phyloP scores from a whole-genome alignment of 2,113 vertebrate species.

The Anolis sagrei region DNA sequence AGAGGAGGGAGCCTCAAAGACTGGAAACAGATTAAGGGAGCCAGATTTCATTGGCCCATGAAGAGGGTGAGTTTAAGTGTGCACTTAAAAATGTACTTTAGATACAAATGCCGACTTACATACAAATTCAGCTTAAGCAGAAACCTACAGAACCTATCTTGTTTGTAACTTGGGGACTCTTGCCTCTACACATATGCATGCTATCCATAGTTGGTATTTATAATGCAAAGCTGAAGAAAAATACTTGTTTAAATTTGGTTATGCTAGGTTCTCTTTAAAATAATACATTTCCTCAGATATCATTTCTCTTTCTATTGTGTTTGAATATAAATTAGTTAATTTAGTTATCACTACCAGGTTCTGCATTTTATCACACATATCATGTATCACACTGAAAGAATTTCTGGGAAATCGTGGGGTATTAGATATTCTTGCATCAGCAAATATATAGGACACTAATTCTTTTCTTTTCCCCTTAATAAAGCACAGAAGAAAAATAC shows the following conservation, averaged over 20 bases:
- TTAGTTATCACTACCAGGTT: background rate
- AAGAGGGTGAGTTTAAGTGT: no score
- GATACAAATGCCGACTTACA: no score
- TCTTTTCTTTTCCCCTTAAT: background rate
- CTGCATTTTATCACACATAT: background rate
- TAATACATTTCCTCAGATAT: background rate
- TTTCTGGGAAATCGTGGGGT: background rate
- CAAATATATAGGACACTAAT: background rate
- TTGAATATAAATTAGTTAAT: background rate
- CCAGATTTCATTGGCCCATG: no score
- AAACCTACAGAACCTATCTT: no score
- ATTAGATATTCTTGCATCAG: background rate
- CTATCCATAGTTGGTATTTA: background rate
- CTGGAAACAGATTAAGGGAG: no score
- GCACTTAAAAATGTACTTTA: no score
- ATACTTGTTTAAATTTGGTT: background rate
- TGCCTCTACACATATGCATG: no score
- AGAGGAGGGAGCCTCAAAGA: no score
- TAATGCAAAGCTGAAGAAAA: background rate
- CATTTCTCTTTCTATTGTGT: background rate
- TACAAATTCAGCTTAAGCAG: no score
- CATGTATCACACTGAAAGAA: background rate
- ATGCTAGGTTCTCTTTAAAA: background rate
- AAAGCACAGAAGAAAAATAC: no score
- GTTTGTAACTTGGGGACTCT: no score